Percentiles rank a stretch among this genome's conserved stretches.
These are phyloP conservation scores for Oryzias javanicus DNA, from an alignment of 2,113 vertebrate genomes.

Conservation along the genomic window DNA sequence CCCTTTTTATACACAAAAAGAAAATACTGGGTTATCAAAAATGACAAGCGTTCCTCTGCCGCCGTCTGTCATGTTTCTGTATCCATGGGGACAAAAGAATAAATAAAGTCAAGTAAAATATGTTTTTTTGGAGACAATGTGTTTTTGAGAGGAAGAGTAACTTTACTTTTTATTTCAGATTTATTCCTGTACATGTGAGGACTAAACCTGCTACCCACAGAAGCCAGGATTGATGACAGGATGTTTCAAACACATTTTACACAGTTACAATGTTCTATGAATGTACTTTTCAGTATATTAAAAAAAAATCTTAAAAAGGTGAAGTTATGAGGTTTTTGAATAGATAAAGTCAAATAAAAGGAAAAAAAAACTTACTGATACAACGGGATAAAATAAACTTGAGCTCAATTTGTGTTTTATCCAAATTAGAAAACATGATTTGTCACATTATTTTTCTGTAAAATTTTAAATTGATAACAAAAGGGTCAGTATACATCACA, in stretches of 20 bases:
- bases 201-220: too few relatives aligned
- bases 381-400: neutral
- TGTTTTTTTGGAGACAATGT: conserved; percentile 27
- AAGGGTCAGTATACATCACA: too few relatives aligned
- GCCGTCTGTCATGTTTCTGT: conserved; percentile 7
- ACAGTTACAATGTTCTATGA: neutral
- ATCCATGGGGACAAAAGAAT: neutral
- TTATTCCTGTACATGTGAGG: too few relatives aligned
- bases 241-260: too few relatives aligned
- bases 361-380: neutral
- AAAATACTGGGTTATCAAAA: neutral
- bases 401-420: neutral
- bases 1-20: neutral
- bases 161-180: too few relatives aligned
- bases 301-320: neutral
- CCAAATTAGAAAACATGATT: too few relatives aligned
- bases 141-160: conserved; percentile 5
- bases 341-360: too few relatives aligned
- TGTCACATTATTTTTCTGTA: too few relatives aligned
- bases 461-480: neutral
- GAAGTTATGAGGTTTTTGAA: neutral
- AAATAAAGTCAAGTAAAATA: conserved; percentile 2
- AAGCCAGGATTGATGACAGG: too few relatives aligned
- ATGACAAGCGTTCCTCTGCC: neutral
- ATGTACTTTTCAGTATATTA: neutral